These are phyloP conservation scores for Mohoua ochrocephala DNA, from an alignment of 2,113 vertebrate species.

Conservation along the genomic window DNA sequence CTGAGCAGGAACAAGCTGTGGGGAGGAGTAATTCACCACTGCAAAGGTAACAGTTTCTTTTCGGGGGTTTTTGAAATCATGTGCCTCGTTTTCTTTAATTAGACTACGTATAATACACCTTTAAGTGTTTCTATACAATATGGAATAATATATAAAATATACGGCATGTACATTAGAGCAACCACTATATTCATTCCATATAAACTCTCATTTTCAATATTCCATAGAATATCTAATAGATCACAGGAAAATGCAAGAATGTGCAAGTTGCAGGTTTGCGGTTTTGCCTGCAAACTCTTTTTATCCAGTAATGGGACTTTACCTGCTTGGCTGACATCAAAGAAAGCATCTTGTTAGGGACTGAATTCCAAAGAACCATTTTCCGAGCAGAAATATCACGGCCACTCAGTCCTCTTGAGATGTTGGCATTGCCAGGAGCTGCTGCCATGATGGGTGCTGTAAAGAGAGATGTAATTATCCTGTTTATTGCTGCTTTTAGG, in stretches of 20 bases:
- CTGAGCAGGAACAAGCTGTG: slow-evolving; percentile 72
- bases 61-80: neutral
- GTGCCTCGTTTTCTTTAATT: neutral
- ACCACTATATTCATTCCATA: neutral
- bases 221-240: neutral
- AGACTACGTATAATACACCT: fast-evolving
- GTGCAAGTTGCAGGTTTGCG: neutral
- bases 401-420: neutral
- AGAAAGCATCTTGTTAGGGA: neutral
- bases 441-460: neutral
- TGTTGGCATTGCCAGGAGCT: neutral
- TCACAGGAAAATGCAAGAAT: neutral
- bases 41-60: slow-evolving; percentile 65
- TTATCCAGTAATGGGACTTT: neutral
- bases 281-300: neutral
- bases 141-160: neutral
- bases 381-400: neutral
- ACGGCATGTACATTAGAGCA: neutral
- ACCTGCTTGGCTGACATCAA: neutral
- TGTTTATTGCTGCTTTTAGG: slow-evolving; percentile 45
- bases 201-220: neutral
- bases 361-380: neutral
- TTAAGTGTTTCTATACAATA: too few species aligned
- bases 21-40: slow-evolving; percentile 75
- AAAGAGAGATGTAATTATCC: neutral